A percentile compares a stretch with the other conserved stretches of the same genome.
phyloP scores from a whole-genome alignment of 2,888 invertebrate genomes.

The Hesperia comma region DNA sequence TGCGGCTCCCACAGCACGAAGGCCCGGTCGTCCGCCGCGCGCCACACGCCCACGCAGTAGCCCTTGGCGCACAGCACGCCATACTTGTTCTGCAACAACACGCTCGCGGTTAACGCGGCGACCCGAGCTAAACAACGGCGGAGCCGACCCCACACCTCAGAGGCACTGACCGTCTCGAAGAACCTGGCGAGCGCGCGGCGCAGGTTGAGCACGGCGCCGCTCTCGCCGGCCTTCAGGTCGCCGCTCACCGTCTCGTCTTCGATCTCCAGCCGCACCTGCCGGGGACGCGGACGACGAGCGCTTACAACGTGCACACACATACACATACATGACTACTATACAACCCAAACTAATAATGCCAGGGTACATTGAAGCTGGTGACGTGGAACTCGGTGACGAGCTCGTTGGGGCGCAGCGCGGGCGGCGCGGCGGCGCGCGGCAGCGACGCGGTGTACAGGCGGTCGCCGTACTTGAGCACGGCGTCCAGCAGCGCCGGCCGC shows the following conservation, averaged over 20 bases:
- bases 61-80: conserved; percentile 70
- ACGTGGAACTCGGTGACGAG: conserved; percentile 64
- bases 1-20: conserved; percentile 70
- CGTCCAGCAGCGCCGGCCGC: conserved; percentile 83
- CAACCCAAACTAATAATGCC: too few relatives aligned
- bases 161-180: conserved; percentile 58
- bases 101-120: too few relatives aligned
- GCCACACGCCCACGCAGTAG: conserved; percentile 72
- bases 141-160: too few relatives aligned
- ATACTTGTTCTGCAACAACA: conserved; percentile 55
- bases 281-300: background rate
- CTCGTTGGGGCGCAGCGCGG: conserved; percentile 55
- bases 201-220: conserved; percentile 59
- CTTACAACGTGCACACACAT: background rate
- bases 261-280: conserved; percentile 63
- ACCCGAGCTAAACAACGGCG: too few relatives aligned
- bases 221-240: conserved; percentile 66
- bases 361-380: conserved; percentile 72
- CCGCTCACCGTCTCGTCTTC: conserved; percentile 56
- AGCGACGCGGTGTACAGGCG: conserved; percentile 80
- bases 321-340: too few relatives aligned
- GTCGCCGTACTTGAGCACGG: conserved; percentile 86
- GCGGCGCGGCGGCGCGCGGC: conserved; percentile 55
- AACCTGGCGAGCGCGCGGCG: conserved; percentile 59
- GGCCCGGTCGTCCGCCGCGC: conserved; percentile 55